Conservation (phyloP, 2,888 invertebrate genomes). For the Sacculina carcini region DNA sequence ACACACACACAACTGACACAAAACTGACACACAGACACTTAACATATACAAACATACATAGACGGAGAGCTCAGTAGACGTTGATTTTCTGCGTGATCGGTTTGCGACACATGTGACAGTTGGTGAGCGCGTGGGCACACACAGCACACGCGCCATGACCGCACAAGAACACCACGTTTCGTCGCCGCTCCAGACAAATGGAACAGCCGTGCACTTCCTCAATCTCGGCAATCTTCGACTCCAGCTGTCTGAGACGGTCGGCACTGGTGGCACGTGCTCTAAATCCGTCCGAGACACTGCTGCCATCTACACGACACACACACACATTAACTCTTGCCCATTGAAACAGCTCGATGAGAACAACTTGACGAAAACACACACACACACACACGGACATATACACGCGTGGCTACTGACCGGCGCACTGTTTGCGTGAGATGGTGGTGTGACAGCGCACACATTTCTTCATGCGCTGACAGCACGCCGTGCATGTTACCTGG, state of each 20-base stretch:
- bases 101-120: slow-evolving; percentile 63
- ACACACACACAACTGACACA: too few species aligned
- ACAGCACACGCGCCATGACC: slow-evolving; percentile 59
- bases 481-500: slow-evolving; percentile 43
- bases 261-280: slow-evolving; percentile 33
- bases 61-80: slow-evolving; percentile 27
- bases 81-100: slow-evolving; percentile 45
- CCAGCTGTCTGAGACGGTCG: slow-evolving; percentile 37
- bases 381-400: too few species aligned
- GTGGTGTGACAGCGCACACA: slow-evolving; percentile 36
- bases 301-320: too few species aligned
- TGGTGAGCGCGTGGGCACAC: slow-evolving; percentile 51
- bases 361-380: too few species aligned
- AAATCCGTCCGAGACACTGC: slow-evolving; percentile 19
- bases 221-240: slow-evolving; percentile 53
- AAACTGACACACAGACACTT: too few species aligned
- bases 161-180: slow-evolving; percentile 61
- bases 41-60: too few species aligned
- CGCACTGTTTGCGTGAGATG: slow-evolving; percentile 22
- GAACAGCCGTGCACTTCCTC: slow-evolving; percentile 62
- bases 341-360: too few species aligned
- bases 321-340: too few species aligned
- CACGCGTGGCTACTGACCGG: slow-evolving; percentile 12
- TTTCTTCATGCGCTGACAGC: slow-evolving; percentile 47
- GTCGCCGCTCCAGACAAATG: slow-evolving; percentile 59